Percentiles rank a stretch among this genome's conserved stretches.
These are phyloP conservation scores for Globia sparganii DNA, from an alignment of 2,888 invertebrate genomes.

Conservation along the genomic window DNA sequence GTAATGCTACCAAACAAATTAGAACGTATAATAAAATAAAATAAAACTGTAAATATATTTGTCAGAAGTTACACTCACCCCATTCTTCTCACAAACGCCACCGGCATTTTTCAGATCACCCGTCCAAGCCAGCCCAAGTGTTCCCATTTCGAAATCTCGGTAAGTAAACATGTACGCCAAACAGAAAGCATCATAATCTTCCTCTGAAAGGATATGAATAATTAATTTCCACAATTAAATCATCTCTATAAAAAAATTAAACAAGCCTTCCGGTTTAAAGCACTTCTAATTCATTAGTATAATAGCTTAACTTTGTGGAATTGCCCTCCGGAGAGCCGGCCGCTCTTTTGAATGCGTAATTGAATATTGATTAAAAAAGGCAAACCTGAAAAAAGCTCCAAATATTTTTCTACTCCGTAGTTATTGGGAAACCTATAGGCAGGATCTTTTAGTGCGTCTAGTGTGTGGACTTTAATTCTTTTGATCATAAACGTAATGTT, in stretches of 20 bases:
- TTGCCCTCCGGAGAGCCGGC: slow-evolving; percentile 64
- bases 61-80: slow-evolving; percentile 90
- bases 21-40: slow-evolving; percentile 18
- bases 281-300: slow-evolving; percentile 70
- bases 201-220: slow-evolving; percentile 92
- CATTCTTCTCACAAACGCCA: slow-evolving; percentile 99
- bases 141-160: slow-evolving; percentile 98
- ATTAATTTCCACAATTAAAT: slow-evolving; percentile 42
- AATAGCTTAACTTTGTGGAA: slow-evolving; percentile 67
- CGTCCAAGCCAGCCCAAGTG: slow-evolving; percentile 99
- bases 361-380: slow-evolving; percentile 60
- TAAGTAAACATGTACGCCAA: slow-evolving; percentile 99
- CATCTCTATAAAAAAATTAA: slow-evolving; percentile 53
- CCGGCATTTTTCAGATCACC: slow-evolving; percentile 98
- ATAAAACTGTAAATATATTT: slow-evolving; percentile 9
- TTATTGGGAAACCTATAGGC: slow-evolving; percentile 97
- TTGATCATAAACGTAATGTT: slow-evolving; percentile 99
- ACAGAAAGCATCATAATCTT: slow-evolving; percentile 99
- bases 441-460: slow-evolving; percentile 95
- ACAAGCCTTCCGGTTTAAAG: slow-evolving; percentile 60
- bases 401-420: slow-evolving; percentile 99
- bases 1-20: slow-evolving; percentile 93
- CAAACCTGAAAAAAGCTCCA: slow-evolving; percentile 98
- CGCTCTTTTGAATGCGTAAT: slow-evolving; percentile 67
- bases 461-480: slow-evolving; percentile 97